Evolutionary conservation across 2,113 vertebrate species (phyloP), one percentile per base, ranked within the genome.

Genomic region (Tenebrosternarchus preto): DNA sequence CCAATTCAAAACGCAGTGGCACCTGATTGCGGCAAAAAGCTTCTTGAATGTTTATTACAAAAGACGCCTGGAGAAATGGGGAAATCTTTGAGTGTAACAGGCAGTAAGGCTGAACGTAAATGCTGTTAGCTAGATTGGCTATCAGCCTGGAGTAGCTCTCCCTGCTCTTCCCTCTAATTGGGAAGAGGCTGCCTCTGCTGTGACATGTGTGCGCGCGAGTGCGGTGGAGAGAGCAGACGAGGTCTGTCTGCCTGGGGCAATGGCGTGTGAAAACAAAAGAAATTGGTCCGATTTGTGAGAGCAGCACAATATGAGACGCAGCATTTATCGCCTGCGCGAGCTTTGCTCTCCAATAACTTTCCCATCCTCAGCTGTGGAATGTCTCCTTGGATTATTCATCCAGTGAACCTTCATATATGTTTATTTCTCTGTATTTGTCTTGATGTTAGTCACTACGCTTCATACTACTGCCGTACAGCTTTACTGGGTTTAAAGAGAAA

Each of bases 201-300:
- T 78, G 82, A 55, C 61, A n/a, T 68, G 64, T 74, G 80, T 81
- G 84, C 85, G 77, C 86, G 81, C 83, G 78, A 46, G 66, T 77
- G 79, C 81, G 82, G 73, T 79, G 83, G 83, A 68, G 70, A 80
- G 86, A 83, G 82, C 84, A 84, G 79, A 85, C 78, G 19, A 68
- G 77, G 64, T 85, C 83, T 88, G 88, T 83, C 84, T 82, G 85
- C 83, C 78, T 81, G 84, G 74, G 87, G 87, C 85, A 87, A 60
- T 87, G 85, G 86, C 81, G 82, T 84, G 86, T 84, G 86, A 85
- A 90, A 87, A 87, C 74, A 82, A 82, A 76, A 81, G 82, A 85
- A 87, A 89, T 84, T 82, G 83, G 75, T 82, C 79, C 74, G 36
- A 61, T 67, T 82, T 66, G 64, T 75, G 84, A 84, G 80, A 86